A percentile compares a stretch with the other conserved stretches of the same genome.
Conservation (phyloP, 2,113 vertebrate genomes). For the Ondatra zibethicus region DNA sequence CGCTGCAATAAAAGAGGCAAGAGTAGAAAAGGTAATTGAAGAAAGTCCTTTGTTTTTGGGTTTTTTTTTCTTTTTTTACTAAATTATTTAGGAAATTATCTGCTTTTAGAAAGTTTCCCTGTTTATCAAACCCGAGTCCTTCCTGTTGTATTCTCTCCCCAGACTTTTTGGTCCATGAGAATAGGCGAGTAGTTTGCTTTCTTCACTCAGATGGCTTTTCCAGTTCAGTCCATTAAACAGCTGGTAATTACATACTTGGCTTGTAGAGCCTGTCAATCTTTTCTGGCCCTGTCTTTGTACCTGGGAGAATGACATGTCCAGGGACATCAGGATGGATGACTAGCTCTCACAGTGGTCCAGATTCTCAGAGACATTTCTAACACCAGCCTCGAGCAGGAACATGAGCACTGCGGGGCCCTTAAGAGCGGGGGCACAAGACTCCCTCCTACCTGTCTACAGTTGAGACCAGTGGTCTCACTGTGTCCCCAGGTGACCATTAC, state of each 20-base stretch:
- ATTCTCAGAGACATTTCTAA: neutral
- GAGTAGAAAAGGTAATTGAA: constrained; percentile 59
- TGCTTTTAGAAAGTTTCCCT: constrained; percentile 66
- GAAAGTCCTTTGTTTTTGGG: constrained; percentile 35
- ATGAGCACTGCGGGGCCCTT: neutral
- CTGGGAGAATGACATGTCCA: too few relatives aligned
- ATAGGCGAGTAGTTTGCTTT: neutral
- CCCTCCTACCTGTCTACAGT: neutral
- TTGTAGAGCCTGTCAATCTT: neutral
- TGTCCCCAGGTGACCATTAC: neutral
- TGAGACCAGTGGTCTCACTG: accelerated
- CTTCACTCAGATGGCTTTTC: neutral
- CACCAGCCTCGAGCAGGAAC: neutral
- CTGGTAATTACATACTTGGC: neutral
- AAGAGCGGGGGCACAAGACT: neutral
- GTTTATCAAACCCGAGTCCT: constrained; percentile 18
- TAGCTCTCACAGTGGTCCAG: neutral
- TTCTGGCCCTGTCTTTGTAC: neutral
- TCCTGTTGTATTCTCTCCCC: neutral
- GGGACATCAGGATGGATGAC: neutral
- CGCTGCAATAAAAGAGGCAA: neutral
- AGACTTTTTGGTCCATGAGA: neutral
- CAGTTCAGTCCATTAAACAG: neutral
- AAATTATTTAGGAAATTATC: constrained; percentile 58
- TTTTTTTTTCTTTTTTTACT: neutral